Percentiles rank a stretch among this genome's conserved stretches.
phyloP scores from a whole-genome alignment of 2,888 invertebrate genomes.

The Abrostola triplasia region DNA sequence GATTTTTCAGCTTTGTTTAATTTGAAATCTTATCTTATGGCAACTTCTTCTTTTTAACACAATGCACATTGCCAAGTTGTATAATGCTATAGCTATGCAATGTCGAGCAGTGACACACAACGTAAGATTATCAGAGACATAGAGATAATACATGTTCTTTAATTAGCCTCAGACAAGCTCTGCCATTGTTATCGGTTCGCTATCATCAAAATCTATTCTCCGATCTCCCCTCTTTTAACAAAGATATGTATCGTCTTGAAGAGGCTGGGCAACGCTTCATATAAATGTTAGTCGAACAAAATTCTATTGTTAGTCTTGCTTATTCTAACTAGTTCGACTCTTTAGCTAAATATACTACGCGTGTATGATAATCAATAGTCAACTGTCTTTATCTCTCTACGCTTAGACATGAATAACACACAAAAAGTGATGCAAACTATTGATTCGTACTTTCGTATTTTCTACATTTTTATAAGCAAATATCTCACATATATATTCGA shows the following conservation, averaged over 20 bases:
- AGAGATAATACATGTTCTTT: slow-evolving; percentile 37
- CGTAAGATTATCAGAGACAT: slow-evolving; percentile 23
- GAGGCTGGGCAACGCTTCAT: neutral
- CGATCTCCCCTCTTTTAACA: slow-evolving; percentile 25
- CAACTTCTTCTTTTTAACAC: too few species aligned
- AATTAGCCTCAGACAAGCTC: slow-evolving; percentile 36
- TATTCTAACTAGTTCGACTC: too few species aligned
- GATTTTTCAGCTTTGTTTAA: too few species aligned
- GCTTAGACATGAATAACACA: too few species aligned
- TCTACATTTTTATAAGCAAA: too few species aligned
- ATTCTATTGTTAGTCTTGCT: too few species aligned
- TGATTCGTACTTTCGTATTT: neutral
- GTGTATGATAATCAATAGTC: too few species aligned
- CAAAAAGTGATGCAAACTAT: neutral
- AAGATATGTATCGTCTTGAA: slow-evolving; percentile 5
- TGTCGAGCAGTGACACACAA: neutral
- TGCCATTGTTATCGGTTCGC: slow-evolving; percentile 22
- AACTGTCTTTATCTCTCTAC: too few species aligned
- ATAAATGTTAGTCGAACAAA: too few species aligned
- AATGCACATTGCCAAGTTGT: neutral
- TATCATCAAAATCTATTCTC: slow-evolving; percentile 43
- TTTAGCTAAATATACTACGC: too few species aligned
- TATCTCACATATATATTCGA: too few species aligned
- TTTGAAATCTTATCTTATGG: too few species aligned
- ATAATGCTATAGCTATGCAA: neutral